These are phyloP conservation scores for Arctocebus calabarensis DNA, from an alignment of 2,797 vertebrate species.

Conservation along the genomic window DNA sequence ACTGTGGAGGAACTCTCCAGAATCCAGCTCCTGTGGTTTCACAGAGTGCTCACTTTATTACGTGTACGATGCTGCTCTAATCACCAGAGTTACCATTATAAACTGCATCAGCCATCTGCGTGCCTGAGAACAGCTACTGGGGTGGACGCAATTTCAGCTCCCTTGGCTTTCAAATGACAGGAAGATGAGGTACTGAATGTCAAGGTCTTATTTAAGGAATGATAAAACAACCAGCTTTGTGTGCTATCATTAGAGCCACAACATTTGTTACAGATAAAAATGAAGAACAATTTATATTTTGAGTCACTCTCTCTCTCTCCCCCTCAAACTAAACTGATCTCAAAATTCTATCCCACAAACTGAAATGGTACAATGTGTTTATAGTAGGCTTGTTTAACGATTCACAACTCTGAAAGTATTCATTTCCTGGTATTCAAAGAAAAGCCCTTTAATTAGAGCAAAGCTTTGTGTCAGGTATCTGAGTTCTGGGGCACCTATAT, in stretches of 20 bases:
- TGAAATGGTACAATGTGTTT: conserved; percentile 42
- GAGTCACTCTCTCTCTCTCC: background rate
- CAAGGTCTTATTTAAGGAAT: conserved; percentile 50
- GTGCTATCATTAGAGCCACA: conserved; percentile 11
- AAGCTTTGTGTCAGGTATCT: background rate
- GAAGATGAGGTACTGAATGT: conserved; percentile 3
- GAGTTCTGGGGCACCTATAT: background rate
- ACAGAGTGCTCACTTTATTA: background rate
- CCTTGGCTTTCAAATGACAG: conserved; percentile 40
- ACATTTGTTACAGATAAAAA: conserved; percentile 33
- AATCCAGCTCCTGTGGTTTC: background rate
- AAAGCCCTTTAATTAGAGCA: background rate
- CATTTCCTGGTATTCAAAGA: background rate
- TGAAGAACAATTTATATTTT: conserved; percentile 46
- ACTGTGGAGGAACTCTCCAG: background rate
- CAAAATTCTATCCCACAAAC: background rate
- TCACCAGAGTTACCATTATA: conserved; percentile 2
- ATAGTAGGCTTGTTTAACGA: background rate
- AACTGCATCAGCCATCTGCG: conserved; percentile 2
- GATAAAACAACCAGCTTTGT: background rate
- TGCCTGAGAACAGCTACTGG: background rate
- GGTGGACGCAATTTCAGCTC: conserved; percentile 18
- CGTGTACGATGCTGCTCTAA: background rate
- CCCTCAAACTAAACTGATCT: conserved; percentile 34
- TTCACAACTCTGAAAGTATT: background rate